A percentile compares a stretch with the other conserved stretches of the same genome.
phyloP scores from a whole-genome alignment of 1,140 invertebrate genomes.

The Cecropterus lyciades region DNA sequence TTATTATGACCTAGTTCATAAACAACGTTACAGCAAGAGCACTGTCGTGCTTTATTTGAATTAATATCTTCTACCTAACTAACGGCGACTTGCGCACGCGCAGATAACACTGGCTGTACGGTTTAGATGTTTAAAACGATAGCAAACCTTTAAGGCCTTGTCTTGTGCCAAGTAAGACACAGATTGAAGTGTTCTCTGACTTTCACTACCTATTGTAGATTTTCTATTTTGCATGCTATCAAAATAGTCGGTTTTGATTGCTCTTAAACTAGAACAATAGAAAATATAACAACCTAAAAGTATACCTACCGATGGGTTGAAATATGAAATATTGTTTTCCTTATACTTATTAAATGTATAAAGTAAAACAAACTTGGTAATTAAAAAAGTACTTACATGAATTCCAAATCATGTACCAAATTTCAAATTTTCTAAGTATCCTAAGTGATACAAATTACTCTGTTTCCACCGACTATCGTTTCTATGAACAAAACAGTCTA shows the following conservation, averaged over 20 bases:
- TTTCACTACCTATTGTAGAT: slow-evolving; percentile 11
- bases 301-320: neutral
- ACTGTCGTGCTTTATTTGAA: slow-evolving; percentile 61
- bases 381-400: no score
- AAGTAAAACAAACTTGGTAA: neutral
- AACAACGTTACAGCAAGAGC: slow-evolving; percentile 50
- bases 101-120: slow-evolving; percentile 9
- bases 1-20: slow-evolving; percentile 70
- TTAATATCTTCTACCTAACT: slow-evolving; percentile 46
- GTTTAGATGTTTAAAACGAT: slow-evolving; percentile 31
- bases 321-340: neutral
- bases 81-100: slow-evolving; percentile 26
- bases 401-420: no score
- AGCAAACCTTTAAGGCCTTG: slow-evolving; percentile 24
- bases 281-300: no score
- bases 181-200: slow-evolving; percentile 6
- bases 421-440: slow-evolving; percentile 4
- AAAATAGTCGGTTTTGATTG: neutral
- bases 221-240: slow-evolving; percentile 2
- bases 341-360: neutral
- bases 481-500: slow-evolving; percentile 63
- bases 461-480: slow-evolving; percentile 53
- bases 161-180: slow-evolving; percentile 18
- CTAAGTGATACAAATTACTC: slow-evolving; percentile 43
- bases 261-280: neutral